phyloP scores from a whole-genome alignment of 2,797 vertebrate species.

The Allobates femoralis region DNA sequence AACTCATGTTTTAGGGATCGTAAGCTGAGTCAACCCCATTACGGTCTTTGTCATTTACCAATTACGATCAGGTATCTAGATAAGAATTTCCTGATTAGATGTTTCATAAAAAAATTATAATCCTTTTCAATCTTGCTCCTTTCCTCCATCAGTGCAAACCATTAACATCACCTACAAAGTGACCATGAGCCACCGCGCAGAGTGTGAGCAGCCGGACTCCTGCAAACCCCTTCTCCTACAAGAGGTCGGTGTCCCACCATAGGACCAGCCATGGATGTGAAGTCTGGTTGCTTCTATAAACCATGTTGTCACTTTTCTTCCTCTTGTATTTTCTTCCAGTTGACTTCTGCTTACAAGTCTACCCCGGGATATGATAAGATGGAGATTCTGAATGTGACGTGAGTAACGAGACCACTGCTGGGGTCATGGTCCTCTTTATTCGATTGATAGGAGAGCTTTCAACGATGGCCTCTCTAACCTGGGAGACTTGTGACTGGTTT shows the following conservation, averaged over 20 bases:
- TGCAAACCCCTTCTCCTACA: conserved; percentile 30
- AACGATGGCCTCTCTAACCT: no score
- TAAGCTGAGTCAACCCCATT: no score
- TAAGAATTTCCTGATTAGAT: not conserved
- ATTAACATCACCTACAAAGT: conserved; percentile 57
- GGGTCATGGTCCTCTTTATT: not conserved
- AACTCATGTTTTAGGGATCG: no score
- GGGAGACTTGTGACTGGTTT: no score
- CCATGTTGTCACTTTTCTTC: not conserved
- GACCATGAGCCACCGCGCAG: not conserved
- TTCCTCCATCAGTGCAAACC: conserved; percentile 48
- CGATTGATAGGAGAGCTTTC: not conserved
- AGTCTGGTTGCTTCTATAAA: not conserved
- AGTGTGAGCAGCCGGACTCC: conserved; percentile 13
- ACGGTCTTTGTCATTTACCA: not conserved
- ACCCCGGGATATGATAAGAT: conserved; percentile 70
- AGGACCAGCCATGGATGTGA: not conserved
- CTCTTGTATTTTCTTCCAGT: conserved; percentile 60
- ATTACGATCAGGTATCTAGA: not conserved
- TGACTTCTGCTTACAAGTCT: conserved; percentile 56
- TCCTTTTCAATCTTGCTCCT: conserved; percentile 5
- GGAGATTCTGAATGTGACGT: conserved; percentile 68
- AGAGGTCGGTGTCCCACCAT: conserved; percentile 44
- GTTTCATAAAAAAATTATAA: not conserved
- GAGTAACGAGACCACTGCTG: conserved; percentile 26